Evolutionary conservation across 2,888 invertebrate species (phyloP).

Genomic region (Torymus aiolomorphi): DNA sequence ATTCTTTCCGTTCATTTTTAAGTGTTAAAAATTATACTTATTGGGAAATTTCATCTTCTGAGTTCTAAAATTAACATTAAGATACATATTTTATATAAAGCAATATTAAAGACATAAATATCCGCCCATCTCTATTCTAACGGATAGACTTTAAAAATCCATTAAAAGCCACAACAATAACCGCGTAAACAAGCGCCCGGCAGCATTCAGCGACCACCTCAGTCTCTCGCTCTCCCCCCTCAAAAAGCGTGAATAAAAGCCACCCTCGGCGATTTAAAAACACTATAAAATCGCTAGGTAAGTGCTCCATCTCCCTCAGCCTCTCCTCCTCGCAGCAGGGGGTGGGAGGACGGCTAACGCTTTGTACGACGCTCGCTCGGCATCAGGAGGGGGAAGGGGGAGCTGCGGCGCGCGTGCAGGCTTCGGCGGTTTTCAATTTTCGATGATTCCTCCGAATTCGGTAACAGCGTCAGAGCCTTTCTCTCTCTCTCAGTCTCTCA

Average conservation of each 20-base stretch:
- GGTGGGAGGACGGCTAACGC: no score
- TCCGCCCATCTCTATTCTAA: no score
- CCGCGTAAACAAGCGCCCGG: neutral
- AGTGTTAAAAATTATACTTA: no score
- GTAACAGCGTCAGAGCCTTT: slow-evolving; percentile 66
- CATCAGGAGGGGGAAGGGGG: neutral
- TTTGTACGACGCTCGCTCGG: no score
- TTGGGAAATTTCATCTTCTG: no score
- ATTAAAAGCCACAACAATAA: neutral
- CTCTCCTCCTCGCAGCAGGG: neutral
- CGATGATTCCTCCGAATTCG: slow-evolving; percentile 75
- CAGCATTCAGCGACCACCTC: no score
- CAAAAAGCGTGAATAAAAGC: neutral
- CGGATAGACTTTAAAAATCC: no score
- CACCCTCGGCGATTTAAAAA: slow-evolving; percentile 31
- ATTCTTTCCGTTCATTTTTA: no score
- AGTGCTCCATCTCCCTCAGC: slow-evolving; percentile 22
- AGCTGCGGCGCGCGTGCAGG: slow-evolving; percentile 32
- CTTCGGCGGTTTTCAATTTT: slow-evolving; percentile 72
- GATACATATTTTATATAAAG: no score
- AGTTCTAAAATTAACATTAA: no score
- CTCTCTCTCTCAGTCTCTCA: slow-evolving; percentile 28
- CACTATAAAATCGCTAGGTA: slow-evolving; percentile 37
- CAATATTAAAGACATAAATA: no score
- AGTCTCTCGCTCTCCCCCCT: no score